These are phyloP conservation scores for Trematocara nigrifrons DNA, from an alignment of 2,113 vertebrate species.

Conservation along the genomic window DNA sequence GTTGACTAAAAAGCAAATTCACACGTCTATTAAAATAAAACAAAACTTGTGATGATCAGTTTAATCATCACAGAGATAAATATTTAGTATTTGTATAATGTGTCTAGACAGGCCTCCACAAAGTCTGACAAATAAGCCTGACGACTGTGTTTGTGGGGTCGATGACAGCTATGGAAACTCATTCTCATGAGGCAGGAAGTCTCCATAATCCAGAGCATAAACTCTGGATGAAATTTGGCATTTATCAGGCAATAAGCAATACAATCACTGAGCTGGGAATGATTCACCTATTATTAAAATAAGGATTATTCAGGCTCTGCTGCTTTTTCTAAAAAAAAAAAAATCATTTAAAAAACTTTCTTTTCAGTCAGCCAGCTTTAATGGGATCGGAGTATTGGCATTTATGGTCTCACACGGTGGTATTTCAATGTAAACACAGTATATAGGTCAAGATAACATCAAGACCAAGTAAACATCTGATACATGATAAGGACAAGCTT, in stretches of 20 bases:
- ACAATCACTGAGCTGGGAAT: neutral
- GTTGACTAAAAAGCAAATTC: neutral
- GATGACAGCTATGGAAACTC: neutral
- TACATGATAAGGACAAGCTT: neutral
- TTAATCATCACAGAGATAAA: neutral
- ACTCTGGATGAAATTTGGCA: neutral
- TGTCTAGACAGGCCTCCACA: neutral
- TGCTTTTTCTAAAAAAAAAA: neutral
- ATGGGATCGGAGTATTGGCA: neutral
- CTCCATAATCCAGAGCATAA: neutral
- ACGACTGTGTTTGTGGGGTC: neutral
- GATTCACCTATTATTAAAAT: neutral
- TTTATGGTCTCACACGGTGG: neutral
- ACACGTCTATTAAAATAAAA: neutral
- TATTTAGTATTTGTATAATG: neutral
- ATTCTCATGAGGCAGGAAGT: neutral
- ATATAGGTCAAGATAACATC: neutral
- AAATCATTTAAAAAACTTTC: fast-evolving
- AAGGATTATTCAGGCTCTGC: neutral
- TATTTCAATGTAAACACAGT: neutral
- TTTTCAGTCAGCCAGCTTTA: neutral
- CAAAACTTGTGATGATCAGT: neutral
- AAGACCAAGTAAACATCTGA: neutral
- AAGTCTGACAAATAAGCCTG: neutral
- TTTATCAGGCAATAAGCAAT: neutral